Evolutionary conservation across 2,113 vertebrate genomes (phyloP), one percentile per base, ranked within the genome.

Genomic region (Lamprologus sp.): DNA sequence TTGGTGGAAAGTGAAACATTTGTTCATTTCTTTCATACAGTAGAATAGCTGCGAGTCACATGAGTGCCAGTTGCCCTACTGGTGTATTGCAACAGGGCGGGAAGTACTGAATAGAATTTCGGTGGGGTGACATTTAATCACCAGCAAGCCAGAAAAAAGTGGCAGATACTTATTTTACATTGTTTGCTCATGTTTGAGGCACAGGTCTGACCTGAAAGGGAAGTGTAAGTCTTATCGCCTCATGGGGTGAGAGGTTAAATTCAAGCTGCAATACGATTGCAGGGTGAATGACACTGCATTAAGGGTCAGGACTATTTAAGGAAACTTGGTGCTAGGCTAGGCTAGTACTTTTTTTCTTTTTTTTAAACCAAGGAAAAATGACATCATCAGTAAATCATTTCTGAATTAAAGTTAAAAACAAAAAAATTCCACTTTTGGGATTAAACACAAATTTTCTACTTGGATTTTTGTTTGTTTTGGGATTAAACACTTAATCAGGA

Each of bases 1-100:
- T 97, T 97, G 96, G 96, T 94, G 90, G 94, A 94, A 85, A 85
- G 90, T 85, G 93, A 85, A 90, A 96, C 94, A 94, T 95, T 95
- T 93, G 94, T 95, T 94, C 85, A 90, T 91, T 95, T 94, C 94
- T 95, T 95, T 95, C 88, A 92, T 93, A 93, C 87, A 93, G 90
- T 91, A 95, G 94, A 96, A 94, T 93, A 94, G 93, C 92, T 92
- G 89, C 89, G 10, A 87, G 94, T 95, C 93, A 94, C 93, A 87
- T 95, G 93, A 91, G 87, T 35, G 83, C 83, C 12, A 45, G 86
- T 56, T 31, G 26, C 85, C 82, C 88, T 40, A 85, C 84, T 60
- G 58, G 80, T 81, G 70, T 89, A 9, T 15, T 81, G 89, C 90
- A 83, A 60, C 79, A 35, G 56, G 87, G 84, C 31, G 68, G 91